Base-by-base conservation (phyloP, 2,888 invertebrate species). In the Brachynemurus nebulosus region DNA sequence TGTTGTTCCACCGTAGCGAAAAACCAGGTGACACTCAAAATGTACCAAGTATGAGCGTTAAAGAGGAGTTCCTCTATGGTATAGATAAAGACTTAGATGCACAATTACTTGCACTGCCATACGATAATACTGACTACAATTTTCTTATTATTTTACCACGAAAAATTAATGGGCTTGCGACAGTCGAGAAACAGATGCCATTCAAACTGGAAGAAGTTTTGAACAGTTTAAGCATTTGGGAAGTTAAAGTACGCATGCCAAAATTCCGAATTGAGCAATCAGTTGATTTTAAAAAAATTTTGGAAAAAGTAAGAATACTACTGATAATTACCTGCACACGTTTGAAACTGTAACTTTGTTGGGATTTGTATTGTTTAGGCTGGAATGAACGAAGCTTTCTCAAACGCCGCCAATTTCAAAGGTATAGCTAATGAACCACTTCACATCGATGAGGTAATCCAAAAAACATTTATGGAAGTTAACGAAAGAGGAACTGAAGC, bases 281-380 rank as follows among this genome's bases (percentile, higher is more conserved):
- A 7, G 47, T 50, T 17, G 67, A 80, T 48, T 64, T 86, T 20
- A 66, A 65, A 12, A 59, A 64, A 0, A 54, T 72, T 11, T 59
- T 85, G 40, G 59, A 68, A 16, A 70, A 76, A 66, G 84, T 84
- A 62, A 60, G 54, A 53, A 23, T 5, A n/a, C n/a, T n/a, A n/a
- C n/a, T n/a, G n/a, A n/a, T n/a, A n/a, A n/a, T n/a, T n/a, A n/a
- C n/a, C n/a, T n/a, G n/a, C n/a, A n/a, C n/a, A n/a, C n/a, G n/a
- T n/a, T n/a, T n/a, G n/a, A n/a, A n/a, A n/a, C n/a, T n/a, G n/a
- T n/a, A n/a, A n/a, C n/a, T n/a, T n/a, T n/a, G n/a, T n/a, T n/a
- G n/a, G n/a, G 14, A 30, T 30, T 30, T 12, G 2, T 8, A 2
- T 30, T 30, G 30, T 30, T 30, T 30, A 55, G 55, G 30, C 54